Evolutionary conservation across 1,140 invertebrate genomes (phyloP), one percentile per base, ranked within the genome.

Genomic region (Pectinophora gossypiella): DNA sequence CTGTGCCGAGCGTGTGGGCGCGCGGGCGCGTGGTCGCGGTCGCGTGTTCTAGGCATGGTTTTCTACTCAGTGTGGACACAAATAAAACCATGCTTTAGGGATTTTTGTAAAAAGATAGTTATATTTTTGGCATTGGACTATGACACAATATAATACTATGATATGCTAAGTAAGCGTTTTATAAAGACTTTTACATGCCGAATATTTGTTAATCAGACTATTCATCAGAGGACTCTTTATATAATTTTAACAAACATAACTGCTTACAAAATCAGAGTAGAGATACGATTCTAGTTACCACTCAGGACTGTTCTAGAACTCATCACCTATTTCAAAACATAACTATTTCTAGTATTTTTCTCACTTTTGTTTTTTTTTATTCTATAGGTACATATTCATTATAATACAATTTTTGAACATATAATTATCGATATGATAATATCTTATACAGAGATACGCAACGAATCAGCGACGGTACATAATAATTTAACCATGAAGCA

Each of bases 91-190:
- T 74, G 62, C 59, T 64, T 75, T 82, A 75, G 65, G 82, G 76
- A 84, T 87, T 87, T 87, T 87, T 85, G 78, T 85, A 87, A 87
- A 87, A 87, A 87, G 84, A 86, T 87, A 87, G 83, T 87, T 87
- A 87, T 87, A 87, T 87, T 87, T 87, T 87, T 87, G 84, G 84
- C 84, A 87, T 87, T 85, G 81, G 84, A 87, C 81, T 87, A 87
- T 87, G 84, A 87, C 84, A 87, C 84, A 87, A 87, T 87, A 87
- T 87, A 85, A 87, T 87, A 87, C 84, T 87, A 87, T 87, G 84
- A 87, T 87, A 87, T 87, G 84, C 84, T 87, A 87, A 85, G 78
- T 87, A 87, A 87, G 84, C 84, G 84, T 85, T 85, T 87, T 87
- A 85, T 85, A 82, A 85, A 87, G 83, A 87, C 83, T 85, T 85